Base-by-base conservation (phyloP, 2,113 vertebrate genomes). In the Chunga burmeisteri region DNA sequence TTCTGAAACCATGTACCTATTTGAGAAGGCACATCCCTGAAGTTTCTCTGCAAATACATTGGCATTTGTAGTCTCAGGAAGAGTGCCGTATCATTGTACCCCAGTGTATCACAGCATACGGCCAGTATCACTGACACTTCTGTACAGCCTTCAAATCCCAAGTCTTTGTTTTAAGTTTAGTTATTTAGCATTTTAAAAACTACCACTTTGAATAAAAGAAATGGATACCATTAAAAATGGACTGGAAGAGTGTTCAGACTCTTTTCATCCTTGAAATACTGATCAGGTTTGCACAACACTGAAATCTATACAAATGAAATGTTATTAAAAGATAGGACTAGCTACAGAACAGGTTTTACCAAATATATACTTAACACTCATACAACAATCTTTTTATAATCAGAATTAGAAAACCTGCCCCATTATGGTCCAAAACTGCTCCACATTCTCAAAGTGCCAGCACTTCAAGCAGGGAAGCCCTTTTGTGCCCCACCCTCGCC, bases 11-110 rank as follows among this genome's bases (percentile, higher is more conserved):
- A 50, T 1, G 16, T 19, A 34, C 21, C 22, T 34, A 23, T 38
- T 46, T 16, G 22, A 53, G 56, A 36, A 78, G 40, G 46, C 14
- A 56, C 27, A 42, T 55, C 42, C 42, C 65, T 61, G 9, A 85
- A 61, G 23, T 66, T 55, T 71, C 68, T 1, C 3, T 20, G 16
- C 19, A 81, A 36, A 70, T 18, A 49, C 5, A 25, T 29, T 1
- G 1, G 27, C 4, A 4, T 58, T 59, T 6, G 3, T 5, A 70
- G 42, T 18, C 30, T 49, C 29, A 16, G 23, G 34, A 74, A 75
- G 29, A 32, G 63, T 4, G 16, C 14, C 2, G 0, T 53, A 27
- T 13, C 0, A 0, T 21, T 7, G 27, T 61, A 59, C 46, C 44
- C 26, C 49, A 53, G 18, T 4, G 3, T 30, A 32, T 23, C 25